Percentiles rank a stretch among this genome's conserved stretches.
These are phyloP conservation scores for Therioaphis trifolii DNA, from an alignment of 2,888 invertebrate species.

Conservation along the genomic window DNA sequence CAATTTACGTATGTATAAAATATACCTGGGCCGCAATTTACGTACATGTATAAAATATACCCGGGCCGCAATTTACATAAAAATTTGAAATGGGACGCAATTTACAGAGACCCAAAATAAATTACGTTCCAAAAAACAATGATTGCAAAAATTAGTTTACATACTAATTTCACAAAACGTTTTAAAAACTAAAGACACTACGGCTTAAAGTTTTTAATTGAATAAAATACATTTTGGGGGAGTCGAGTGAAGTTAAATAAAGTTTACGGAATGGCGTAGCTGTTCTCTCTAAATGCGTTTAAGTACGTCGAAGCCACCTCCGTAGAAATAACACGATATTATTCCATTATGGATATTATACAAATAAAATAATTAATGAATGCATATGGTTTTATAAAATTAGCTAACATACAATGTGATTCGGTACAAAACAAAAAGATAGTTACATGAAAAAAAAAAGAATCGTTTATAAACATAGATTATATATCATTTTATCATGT, in stretches of 20 bases:
- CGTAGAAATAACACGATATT: neutral
- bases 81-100: no score
- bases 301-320: neutral
- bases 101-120: no score
- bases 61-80: no score
- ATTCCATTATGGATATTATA: no score
- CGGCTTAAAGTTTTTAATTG: conserved; percentile 19
- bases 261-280: neutral
- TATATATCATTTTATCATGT: no score
- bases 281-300: neutral
- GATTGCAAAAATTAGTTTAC: conserved; percentile 18
- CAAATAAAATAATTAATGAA: no score
- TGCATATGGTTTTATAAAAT: neutral
- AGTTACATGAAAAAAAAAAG: neutral
- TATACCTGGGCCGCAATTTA: no score
- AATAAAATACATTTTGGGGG: neutral
- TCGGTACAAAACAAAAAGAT: neutral
- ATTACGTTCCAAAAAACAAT: neutral
- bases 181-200: neutral
- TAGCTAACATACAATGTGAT: neutral
- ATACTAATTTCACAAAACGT: conserved; percentile 14
- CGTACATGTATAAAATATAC: no score
- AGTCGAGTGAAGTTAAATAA: neutral
- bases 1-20: no score
- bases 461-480: neutral